Evolutionary conservation across 2,797 vertebrate species (phyloP).

Genomic region (Spinibarbus caldwelli): DNA sequence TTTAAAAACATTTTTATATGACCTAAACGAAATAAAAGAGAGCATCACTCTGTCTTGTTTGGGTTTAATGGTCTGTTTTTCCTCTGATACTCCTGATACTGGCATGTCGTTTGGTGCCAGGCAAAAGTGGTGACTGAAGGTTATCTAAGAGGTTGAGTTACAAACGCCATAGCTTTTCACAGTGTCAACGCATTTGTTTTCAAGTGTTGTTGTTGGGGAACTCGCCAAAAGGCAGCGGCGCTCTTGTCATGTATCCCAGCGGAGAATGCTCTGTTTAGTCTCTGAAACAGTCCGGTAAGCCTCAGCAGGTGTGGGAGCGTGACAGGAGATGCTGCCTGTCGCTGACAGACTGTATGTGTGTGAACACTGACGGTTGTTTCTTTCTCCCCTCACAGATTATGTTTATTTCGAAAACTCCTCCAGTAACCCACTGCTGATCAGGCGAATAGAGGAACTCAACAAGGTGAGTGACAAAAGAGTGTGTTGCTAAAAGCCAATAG

Average conservation of each 20-base stretch:
- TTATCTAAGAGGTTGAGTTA: constrained; percentile 37
- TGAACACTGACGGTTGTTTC: constrained; percentile 20
- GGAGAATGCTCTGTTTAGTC: constrained; percentile 38
- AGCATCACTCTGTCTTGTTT: neutral
- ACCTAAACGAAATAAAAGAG: no score
- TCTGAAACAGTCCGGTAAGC: constrained; percentile 23
- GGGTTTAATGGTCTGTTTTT: neutral
- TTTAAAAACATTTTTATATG: neutral
- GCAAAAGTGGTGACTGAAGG: constrained; percentile 18
- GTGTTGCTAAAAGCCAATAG: constrained; percentile 29
- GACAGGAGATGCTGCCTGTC: constrained; percentile 9
- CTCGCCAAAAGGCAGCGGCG: constrained; percentile 22
- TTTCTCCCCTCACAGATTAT: constrained; percentile 76
- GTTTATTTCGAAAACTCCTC: constrained; percentile 88
- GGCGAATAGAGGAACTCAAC: constrained; percentile 86
- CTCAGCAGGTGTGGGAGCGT: constrained; percentile 29
- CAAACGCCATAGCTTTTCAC: constrained; percentile 17
- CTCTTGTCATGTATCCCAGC: constrained; percentile 10
- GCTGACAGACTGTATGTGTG: neutral
- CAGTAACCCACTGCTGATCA: constrained; percentile 86
- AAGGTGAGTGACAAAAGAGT: constrained; percentile 78
- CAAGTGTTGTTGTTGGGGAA: constrained; percentile 1
- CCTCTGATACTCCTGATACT: neutral
- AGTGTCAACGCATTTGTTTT: constrained; percentile 23
- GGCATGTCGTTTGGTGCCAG: neutral